A percentile compares a stretch with the other conserved stretches of the same genome.
These are phyloP conservation scores for Smutsia gigantea DNA, from an alignment of 2,797 vertebrate species.

Conservation along the genomic window DNA sequence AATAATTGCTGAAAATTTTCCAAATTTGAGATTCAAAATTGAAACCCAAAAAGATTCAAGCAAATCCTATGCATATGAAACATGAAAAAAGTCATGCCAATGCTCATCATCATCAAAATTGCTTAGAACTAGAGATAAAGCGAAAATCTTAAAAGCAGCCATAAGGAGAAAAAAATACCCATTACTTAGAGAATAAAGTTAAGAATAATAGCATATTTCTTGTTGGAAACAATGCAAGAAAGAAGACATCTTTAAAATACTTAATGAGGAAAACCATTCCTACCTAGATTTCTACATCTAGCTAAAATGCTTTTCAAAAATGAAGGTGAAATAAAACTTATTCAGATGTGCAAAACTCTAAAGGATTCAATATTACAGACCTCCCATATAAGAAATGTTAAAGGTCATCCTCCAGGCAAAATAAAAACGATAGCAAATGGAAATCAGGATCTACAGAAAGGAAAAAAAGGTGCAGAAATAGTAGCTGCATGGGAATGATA, in stretches of 20 bases:
- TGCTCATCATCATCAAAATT: not conserved
- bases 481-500: not conserved
- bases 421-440: not conserved
- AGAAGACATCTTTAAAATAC: not conserved
- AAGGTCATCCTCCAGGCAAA: not conserved
- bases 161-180: not conserved
- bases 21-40: not conserved
- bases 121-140: not conserved
- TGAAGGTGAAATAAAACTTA: not conserved
- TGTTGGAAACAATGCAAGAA: not conserved
- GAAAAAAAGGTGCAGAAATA: not conserved
- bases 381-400: not conserved
- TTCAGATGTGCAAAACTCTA: not conserved
- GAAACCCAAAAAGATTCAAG: not conserved
- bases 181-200: not conserved
- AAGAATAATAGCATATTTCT: not conserved
- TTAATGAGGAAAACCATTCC: not conserved
- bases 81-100: not conserved
- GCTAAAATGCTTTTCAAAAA: not conserved
- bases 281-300: not conserved
- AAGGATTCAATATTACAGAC: not conserved
- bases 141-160: not conserved
- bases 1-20: not conserved
- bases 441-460: not conserved
- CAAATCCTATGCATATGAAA: not conserved